Conservation (phyloP, 1,140 invertebrate species). For the Limonius californicus region DNA sequence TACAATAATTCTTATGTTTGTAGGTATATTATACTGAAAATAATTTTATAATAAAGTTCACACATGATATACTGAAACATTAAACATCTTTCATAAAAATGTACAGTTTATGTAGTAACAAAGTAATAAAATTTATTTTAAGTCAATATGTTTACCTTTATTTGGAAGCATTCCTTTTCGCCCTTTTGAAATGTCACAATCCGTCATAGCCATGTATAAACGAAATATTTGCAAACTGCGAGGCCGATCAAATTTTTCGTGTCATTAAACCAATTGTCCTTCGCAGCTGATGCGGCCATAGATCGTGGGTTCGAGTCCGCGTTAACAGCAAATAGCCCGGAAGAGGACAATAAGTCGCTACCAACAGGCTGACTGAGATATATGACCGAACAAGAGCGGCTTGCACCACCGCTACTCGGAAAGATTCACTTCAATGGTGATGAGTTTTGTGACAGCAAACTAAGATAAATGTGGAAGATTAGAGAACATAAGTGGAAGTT, state of each 20-base stretch:
- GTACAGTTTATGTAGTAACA: too few species aligned
- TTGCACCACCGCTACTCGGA: neutral
- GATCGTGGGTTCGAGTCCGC: constrained; percentile 30
- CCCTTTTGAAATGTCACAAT: neutral
- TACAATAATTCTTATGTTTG: too few species aligned
- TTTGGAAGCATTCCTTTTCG: too few species aligned
- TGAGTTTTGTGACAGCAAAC: constrained; percentile 8
- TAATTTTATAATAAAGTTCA: too few species aligned
- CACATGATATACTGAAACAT: too few species aligned
- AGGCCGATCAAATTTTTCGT: constrained; percentile 17
- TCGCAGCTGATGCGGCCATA: constrained; percentile 34
- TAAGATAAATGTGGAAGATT: constrained; percentile 6
- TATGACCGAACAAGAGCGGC: constrained; percentile 15
- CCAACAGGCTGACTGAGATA: constrained; percentile 32
- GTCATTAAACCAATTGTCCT: constrained; percentile 23
- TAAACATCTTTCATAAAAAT: too few species aligned
- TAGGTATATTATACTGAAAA: too few species aligned
- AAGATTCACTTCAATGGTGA: constrained; percentile 3
- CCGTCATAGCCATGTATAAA: neutral
- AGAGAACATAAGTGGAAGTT: neutral
- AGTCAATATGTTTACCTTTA: too few species aligned
- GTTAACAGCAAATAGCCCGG: constrained; percentile 37
- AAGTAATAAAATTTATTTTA: too few species aligned
- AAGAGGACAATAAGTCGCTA: constrained; percentile 38
- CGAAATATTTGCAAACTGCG: constrained; percentile 16